These are phyloP conservation scores for Theonella swinhoei DNA, from an alignment of 37 sponge, comb jelly and placozoan species.

Conservation along the genomic window DNA sequence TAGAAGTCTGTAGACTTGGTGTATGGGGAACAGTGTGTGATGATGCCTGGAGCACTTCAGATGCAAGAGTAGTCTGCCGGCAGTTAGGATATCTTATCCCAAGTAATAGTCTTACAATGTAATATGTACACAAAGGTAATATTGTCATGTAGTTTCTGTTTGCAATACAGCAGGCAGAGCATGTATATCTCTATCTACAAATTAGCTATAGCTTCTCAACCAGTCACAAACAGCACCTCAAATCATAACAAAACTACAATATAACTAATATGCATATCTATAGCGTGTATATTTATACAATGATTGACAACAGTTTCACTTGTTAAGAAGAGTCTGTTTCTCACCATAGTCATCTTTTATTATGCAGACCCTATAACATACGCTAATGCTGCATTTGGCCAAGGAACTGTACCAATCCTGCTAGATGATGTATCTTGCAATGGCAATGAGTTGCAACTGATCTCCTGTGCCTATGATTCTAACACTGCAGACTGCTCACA, in stretches of 20 bases:
- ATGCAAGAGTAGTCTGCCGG: constrained; percentile 1
- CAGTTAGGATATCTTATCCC: neutral
- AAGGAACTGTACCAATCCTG: constrained; percentile 23
- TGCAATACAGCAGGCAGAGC: neutral
- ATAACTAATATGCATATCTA: neutral
- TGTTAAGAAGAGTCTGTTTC: no score
- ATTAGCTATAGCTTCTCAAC: no score
- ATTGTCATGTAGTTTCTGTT: neutral
- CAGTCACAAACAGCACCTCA: no score
- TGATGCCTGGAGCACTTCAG: neutral
- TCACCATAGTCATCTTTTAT: no score
- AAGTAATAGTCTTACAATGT: neutral
- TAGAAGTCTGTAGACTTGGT: neutral
- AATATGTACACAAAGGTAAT: neutral
- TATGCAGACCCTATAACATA: no score
- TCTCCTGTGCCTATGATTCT: constrained; percentile 19
- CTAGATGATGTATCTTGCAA: constrained; percentile 33
- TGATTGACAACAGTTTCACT: neutral
- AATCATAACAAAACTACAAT: no score
- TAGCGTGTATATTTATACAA: neutral
- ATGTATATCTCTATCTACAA: neutral
- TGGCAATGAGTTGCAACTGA: constrained; percentile 33
- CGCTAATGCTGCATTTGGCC: no score
- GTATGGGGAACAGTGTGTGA: constrained; percentile 6
- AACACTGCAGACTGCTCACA: constrained; percentile 39